Conservation (phyloP, 2,888 invertebrate species). For the Aporophyla lueneburgensis region DNA sequence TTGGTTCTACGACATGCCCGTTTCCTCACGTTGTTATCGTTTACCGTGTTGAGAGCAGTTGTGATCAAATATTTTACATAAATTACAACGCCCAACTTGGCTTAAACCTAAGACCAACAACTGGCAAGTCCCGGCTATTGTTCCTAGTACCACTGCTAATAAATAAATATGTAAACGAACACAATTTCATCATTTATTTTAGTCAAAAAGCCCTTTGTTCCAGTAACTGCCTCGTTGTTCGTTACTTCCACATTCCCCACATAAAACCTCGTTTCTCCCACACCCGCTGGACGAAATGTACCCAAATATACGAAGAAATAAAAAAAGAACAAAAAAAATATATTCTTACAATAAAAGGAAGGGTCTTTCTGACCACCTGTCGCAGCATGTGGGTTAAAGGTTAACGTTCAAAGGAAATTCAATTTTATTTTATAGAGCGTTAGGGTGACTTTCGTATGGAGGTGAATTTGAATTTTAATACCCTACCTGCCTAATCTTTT, state of each 20-base stretch:
- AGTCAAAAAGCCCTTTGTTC: constrained; percentile 19
- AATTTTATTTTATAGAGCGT: accelerated
- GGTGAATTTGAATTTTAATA: constrained; percentile 49
- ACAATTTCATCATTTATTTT: constrained; percentile 5
- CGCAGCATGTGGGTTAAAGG: constrained; percentile 60
- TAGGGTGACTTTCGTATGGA: constrained; percentile 15
- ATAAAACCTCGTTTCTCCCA: constrained; percentile 25
- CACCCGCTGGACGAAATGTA: constrained; percentile 39
- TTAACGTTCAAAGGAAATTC: neutral
- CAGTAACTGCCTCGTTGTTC: constrained; percentile 21
- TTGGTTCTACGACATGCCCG: too few species aligned
- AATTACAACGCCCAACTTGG: too few species aligned
- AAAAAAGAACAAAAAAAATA: constrained; percentile 54
- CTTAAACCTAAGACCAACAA: too few species aligned
- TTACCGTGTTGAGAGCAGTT: too few species aligned
- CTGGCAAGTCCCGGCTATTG: too few species aligned
- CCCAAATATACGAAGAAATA: constrained; percentile 54
- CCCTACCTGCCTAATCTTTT: constrained; percentile 59
- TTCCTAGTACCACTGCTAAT: too few species aligned
- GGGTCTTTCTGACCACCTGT: constrained; percentile 67
- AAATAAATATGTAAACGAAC: neutral
- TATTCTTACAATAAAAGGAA: constrained; percentile 63
- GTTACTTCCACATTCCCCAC: constrained; percentile 37
- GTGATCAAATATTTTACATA: too few species aligned
- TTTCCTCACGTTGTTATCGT: too few species aligned